These are phyloP conservation scores for Psittacula cyanocephala DNA, from an alignment of 2,113 vertebrate species.

Conservation along the genomic window DNA sequence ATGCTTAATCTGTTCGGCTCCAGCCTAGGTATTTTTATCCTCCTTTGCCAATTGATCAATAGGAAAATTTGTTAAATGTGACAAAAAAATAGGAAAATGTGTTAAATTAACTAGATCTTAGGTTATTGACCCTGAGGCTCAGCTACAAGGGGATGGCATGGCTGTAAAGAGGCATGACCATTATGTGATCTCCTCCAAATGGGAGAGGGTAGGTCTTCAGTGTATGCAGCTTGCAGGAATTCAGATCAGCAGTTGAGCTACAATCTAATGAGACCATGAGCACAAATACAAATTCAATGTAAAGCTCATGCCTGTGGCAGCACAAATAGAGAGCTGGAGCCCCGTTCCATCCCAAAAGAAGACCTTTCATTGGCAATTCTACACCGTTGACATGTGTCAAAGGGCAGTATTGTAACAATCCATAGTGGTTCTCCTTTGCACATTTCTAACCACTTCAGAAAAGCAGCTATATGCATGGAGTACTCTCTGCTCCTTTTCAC, in stretches of 20 bases:
- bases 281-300: neutral
- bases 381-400: neutral
- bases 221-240: neutral
- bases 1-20: neutral
- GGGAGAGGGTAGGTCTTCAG: neutral
- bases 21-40: neutral
- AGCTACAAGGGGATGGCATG: neutral
- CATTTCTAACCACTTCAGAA: neutral
- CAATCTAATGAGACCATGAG: neutral
- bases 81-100: neutral
- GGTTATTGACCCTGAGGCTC: neutral
- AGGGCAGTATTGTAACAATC: neutral
- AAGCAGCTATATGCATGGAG: neutral
- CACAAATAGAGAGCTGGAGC: neutral
- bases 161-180: neutral
- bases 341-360: neutral
- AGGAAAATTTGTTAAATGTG: conserved; percentile 14
- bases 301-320: neutral
- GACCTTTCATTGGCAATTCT: neutral
- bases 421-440: neutral
- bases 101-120: neutral
- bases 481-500: neutral
- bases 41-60: neutral
- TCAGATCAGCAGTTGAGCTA: neutral
- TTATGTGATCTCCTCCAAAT: neutral